A percentile compares a stretch with the other conserved stretches of the same genome.
Evolutionary conservation across 1,140 invertebrate species (phyloP).

Genomic region (Lerema accius): DNA sequence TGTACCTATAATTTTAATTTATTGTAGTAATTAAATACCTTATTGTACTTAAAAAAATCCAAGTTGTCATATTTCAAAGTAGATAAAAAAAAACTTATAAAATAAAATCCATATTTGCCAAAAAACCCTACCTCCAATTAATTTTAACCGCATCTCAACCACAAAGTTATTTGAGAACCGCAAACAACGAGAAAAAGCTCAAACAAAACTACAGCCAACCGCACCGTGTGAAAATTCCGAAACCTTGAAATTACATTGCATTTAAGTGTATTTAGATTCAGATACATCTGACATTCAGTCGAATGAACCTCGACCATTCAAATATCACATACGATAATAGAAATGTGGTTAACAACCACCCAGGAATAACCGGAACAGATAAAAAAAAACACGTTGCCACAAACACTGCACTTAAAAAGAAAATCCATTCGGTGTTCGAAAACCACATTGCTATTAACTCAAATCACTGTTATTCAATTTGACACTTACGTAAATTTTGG

Average conservation of each 20-base stretch:
- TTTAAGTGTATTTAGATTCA: constrained; percentile 5
- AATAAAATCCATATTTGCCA: no score
- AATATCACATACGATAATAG: constrained; percentile 54
- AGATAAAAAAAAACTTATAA: no score
- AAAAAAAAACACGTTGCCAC: constrained; percentile 34
- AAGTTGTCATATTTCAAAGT: no score
- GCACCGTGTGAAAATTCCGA: constrained; percentile 11
- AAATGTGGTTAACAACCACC: constrained; percentile 68
- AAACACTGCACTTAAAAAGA: constrained; percentile 37
- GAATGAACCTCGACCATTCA: neutral
- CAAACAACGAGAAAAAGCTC: constrained; percentile 6
- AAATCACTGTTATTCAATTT: constrained; percentile 60
- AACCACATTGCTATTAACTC: constrained; percentile 66
- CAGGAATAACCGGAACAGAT: no score
- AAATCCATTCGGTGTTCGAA: constrained; percentile 57
- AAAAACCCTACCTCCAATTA: no score
- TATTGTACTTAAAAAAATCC: no score
- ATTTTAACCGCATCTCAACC: no score
- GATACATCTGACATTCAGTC: constrained; percentile 32
- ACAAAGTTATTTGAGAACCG: neutral
- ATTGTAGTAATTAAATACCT: no score
- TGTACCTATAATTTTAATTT: no score
- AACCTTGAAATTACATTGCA: constrained; percentile 20
- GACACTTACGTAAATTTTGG: constrained; percentile 80
- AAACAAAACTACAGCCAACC: constrained; percentile 5